phyloP scores from a whole-genome alignment of 2,797 vertebrate genomes.

The Neopelma chrysocephalum region DNA sequence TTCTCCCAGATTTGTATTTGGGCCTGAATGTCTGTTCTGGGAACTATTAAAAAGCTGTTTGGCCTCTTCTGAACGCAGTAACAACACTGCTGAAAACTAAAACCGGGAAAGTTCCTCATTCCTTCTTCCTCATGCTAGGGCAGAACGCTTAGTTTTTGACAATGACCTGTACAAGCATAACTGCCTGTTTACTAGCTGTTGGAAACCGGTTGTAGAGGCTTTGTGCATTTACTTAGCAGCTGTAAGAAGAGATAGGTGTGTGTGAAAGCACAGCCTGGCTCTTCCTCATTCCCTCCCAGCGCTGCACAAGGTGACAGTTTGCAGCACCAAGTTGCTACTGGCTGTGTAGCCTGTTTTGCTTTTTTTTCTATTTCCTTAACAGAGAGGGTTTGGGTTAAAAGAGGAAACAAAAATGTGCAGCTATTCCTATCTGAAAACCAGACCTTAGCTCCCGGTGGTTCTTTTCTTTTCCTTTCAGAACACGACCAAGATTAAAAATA shows the following conservation, averaged over 20 bases:
- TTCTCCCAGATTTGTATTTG: neutral
- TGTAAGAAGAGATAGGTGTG: neutral
- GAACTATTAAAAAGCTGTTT: neutral
- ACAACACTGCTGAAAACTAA: neutral
- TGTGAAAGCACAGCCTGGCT: neutral
- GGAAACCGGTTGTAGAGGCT: neutral
- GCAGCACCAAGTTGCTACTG: neutral
- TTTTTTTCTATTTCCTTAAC: slow-evolving; percentile 25
- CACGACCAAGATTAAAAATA: slow-evolving; percentile 4
- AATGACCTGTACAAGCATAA: neutral
- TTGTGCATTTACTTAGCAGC: neutral
- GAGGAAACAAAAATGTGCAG: slow-evolving; percentile 50
- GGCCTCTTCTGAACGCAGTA: neutral
- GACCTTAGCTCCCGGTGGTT: slow-evolving; percentile 9
- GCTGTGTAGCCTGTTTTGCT: neutral
- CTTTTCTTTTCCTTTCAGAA: slow-evolving; percentile 51
- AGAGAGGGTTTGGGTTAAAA: slow-evolving; percentile 25
- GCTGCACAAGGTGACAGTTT: neutral
- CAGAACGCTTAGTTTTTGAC: neutral
- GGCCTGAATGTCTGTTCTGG: neutral
- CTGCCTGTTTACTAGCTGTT: neutral
- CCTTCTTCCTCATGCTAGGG: neutral
- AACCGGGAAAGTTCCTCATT: slow-evolving; percentile 24
- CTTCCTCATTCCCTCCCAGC: neutral
- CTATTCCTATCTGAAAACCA: slow-evolving; percentile 24